Evolutionary conservation across 2,888 invertebrate species (phyloP), one percentile per base, ranked within the genome.

Genomic region (Stenurella melanura): DNA sequence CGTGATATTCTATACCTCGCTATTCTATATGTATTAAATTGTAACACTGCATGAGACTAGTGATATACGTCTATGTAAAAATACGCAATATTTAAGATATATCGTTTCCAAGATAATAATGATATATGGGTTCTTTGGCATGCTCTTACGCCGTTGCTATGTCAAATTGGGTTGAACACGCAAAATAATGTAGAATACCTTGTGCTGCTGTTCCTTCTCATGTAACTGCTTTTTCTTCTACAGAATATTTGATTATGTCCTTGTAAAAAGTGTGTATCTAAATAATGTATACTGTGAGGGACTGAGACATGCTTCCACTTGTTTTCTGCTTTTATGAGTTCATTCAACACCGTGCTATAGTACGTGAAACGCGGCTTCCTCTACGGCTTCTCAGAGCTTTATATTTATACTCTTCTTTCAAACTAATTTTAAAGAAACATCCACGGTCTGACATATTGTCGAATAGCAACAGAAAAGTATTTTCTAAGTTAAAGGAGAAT

Each of bases 381-480:
- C 38, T 64, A 64, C 18, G 64, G 42, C 18, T 64, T 38, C 64
- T 64, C 19, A 42, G 18, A 42, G 42, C 19, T 64, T 64, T 64
- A 64, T 64, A 42, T 30, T 42, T 64, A 42, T 64, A 50, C 18
- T 38, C 42, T 64, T 6, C 64, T 64, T 42, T 42, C 38, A 64
- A 64, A 64, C 64, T 42, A 64, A 64, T 64, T 38, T 64, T 64
- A 64, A 64, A 64, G 64, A 19, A 64, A 64, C 64, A 63, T 34
- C 42, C 18, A 38, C 42, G 19, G 64, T 15, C 18, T 42, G 64
- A 42, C 38, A 21, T 21, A 19, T 64, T 64, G 19, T 42, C 42
- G 19, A 64, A 42, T 42, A 64, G 7, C 42, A 64, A 42, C 61
- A 64, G 63, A 34, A 42, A 64, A 17, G 42, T 64, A 64, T 64